A percentile compares a stretch with the other conserved stretches of the same genome.
These are phyloP conservation scores for Tribolium freemani DNA, from an alignment of 2,888 invertebrate genomes.

Conservation along the genomic window DNA sequence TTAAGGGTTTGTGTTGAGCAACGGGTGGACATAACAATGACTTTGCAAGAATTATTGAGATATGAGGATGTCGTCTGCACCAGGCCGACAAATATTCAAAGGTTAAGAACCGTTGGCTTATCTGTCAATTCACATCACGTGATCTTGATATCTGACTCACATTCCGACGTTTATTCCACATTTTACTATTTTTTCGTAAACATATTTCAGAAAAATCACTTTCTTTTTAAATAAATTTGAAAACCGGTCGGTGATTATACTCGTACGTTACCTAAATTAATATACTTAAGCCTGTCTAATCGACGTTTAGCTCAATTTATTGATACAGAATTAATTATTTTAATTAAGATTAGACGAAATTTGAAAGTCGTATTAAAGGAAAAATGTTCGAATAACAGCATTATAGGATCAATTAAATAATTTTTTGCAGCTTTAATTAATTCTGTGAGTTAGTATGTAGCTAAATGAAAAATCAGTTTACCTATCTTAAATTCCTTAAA, in stretches of 20 bases:
- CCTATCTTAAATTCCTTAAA: not conserved
- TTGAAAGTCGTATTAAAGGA: not conserved
- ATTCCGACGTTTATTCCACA: not conserved
- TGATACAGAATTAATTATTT: not conserved
- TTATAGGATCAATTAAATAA: not conserved
- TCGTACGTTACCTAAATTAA: not conserved
- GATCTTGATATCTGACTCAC: not conserved
- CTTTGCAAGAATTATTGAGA: not conserved
- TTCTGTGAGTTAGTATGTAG: too few species aligned
- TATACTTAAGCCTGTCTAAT: not conserved
- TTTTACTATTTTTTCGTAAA: not conserved
- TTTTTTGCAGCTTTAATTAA: not conserved
- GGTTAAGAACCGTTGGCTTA: constrained; percentile 15
- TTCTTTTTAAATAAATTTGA: not conserved
- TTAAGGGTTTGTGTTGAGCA: not conserved
- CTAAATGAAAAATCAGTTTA: too few species aligned
- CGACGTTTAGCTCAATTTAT: not conserved
- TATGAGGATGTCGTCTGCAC: not conserved
- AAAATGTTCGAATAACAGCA: not conserved
- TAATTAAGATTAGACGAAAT: not conserved
- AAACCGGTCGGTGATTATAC: not conserved
- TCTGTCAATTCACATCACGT: not conserved
- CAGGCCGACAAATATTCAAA: constrained; percentile 8
- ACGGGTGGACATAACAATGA: not conserved
- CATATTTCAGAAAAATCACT: not conserved